Conservation (phyloP, 1,140 invertebrate species). For the Caenorhabditis remanei region DNA sequence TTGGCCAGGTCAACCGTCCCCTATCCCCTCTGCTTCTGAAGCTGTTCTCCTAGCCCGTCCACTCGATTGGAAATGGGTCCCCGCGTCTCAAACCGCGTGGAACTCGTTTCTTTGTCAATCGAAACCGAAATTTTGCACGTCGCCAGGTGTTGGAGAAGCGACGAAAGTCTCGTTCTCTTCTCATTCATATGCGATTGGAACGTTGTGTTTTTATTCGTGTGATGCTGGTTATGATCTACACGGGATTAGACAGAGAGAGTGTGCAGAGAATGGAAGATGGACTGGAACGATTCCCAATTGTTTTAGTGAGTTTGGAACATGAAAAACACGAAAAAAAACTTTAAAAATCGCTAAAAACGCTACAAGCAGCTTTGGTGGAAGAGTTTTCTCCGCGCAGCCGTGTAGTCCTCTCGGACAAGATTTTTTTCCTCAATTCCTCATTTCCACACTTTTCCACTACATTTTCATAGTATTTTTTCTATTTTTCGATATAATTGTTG, state of each 20-base stretch:
- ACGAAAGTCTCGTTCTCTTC: constrained; percentile 66
- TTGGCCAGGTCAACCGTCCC: constrained; percentile 58
- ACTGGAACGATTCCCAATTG: constrained; percentile 63
- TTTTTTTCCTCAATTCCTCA: too few species aligned
- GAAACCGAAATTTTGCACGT: constrained; percentile 70
- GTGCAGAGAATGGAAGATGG: constrained; percentile 64
- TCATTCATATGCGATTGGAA: constrained; percentile 69
- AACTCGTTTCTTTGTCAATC: constrained; percentile 69
- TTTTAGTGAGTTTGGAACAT: constrained; percentile 55
- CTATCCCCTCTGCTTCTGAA: constrained; percentile 60
- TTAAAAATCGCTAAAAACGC: too few species aligned
- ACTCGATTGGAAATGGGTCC: constrained; percentile 66
- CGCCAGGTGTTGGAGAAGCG: constrained; percentile 65
- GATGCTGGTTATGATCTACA: constrained; percentile 64
- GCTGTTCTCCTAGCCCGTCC: constrained; percentile 66
- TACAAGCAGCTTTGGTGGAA: too few species aligned
- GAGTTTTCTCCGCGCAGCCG: not conserved
- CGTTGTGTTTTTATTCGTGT: constrained; percentile 68
- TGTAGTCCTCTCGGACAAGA: too few species aligned
- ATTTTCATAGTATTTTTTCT: too few species aligned
- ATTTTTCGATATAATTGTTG: too few species aligned
- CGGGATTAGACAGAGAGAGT: constrained; percentile 63
- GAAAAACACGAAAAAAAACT: too few species aligned
- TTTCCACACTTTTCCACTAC: too few species aligned
- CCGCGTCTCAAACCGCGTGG: constrained; percentile 67